Evolutionary conservation across 2,888 invertebrate species (phyloP), one percentile per base, ranked within the genome.

Genomic region (Callinectes sapidus): DNA sequence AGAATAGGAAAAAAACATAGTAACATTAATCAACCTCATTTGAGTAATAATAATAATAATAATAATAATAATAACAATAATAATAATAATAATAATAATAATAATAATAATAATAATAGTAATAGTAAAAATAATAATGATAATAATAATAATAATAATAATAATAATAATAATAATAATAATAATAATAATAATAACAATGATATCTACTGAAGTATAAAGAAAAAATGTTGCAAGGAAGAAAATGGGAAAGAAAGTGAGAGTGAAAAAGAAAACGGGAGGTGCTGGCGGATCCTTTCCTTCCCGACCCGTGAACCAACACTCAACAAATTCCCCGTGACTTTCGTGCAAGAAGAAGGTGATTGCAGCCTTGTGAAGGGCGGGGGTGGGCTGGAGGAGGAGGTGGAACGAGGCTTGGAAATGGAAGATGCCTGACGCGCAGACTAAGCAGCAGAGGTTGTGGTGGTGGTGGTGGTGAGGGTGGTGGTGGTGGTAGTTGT

Each of bases 311-410:
- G 10, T 81, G 81, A 81, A 28, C 10, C 81, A 81, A 81, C 81
- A 35, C 23, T 32, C 81, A 16, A 35, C 81, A 81, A 81, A 81
- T 81, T 81, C 81, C 81, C 81, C 14, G 81, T 32, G 81, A 81
- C 81, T 81, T 35, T 81, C 81, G 32, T 16, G 81, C 81, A 81
- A 81, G 81, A 35, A 81, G 81, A 35, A 14, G 81, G 81, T 81
- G 81, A 81, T 81, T 81, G 81, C 81, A 35, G 81, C 35, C 32
- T 32, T 35, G 81, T 10, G 81, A 32, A 35, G 81, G 81, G 16
- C 8, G 81, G 35, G n/a, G 71, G 23, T 2, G 1, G 32, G n/a
- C n/a, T 6, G 81, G 35, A 35, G 81, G 81, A 35, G 81, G 81
- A 35, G 16, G 35, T 3, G 81, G 28, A 28, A n/a, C 8, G 28